Evolutionary conservation across 2,888 invertebrate genomes (phyloP).

Genomic region (Morpho helenor): DNA sequence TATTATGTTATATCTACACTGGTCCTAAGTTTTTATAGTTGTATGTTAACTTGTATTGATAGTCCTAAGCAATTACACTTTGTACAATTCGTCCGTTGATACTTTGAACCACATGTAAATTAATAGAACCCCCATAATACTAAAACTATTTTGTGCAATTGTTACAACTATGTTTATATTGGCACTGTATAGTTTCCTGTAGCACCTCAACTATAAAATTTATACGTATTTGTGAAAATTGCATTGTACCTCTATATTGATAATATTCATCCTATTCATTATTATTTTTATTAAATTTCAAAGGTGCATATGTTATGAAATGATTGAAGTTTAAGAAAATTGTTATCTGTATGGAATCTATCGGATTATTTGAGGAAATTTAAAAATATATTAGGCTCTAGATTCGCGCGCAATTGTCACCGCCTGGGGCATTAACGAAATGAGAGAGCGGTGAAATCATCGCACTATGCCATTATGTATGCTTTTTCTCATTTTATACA

Average conservation of each 20-base stretch:
- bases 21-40: no score
- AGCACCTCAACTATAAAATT: conserved; percentile 41
- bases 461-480: no score
- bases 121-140: not conserved
- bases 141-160: conserved; percentile 27
- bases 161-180: conserved; percentile 37
- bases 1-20: no score
- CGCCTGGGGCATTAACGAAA: no score
- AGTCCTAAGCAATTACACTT: not conserved
- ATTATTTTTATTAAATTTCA: not conserved
- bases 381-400: no score
- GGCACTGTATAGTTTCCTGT: conserved; percentile 48
- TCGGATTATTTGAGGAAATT: conserved; percentile 19
- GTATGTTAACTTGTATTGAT: no score
- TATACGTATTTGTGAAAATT: conserved; percentile 6
- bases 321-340: not conserved
- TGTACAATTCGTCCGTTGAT: not conserved
- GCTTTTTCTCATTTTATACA: no score
- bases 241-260: not conserved
- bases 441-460: no score
- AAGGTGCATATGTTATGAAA: not conserved
- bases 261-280: not conserved
- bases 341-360: not conserved
- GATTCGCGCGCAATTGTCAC: no score
- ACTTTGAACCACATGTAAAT: not conserved